Evolutionary conservation across 2,797 vertebrate genomes (phyloP).

Genomic region (Margarornis squamiger): DNA sequence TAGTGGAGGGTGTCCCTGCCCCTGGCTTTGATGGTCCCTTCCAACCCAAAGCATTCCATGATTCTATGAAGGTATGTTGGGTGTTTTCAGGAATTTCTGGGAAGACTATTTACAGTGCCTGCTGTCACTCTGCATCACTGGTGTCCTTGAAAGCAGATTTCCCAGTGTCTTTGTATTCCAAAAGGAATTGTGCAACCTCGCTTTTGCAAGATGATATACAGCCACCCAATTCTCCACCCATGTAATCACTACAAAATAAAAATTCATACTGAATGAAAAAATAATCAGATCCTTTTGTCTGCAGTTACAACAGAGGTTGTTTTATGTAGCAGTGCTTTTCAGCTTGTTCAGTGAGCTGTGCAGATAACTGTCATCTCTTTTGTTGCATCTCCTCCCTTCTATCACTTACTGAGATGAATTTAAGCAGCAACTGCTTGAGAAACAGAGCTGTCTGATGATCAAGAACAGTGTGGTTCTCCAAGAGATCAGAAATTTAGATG

Average conservation of each 20-base stretch:
- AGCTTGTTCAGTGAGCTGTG: neutral
- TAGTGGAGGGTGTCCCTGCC: neutral
- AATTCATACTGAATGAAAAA: neutral
- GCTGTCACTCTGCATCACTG: neutral
- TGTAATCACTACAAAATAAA: neutral
- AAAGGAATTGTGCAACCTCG: neutral
- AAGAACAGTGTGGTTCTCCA: neutral
- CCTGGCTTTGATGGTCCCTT: neutral
- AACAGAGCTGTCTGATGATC: constrained; percentile 7
- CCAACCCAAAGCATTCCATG: neutral
- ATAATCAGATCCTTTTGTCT: neutral
- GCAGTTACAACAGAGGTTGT: neutral
- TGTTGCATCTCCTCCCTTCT: accelerated
- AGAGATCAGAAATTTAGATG: neutral
- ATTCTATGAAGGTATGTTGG: neutral
- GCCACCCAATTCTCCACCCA: neutral
- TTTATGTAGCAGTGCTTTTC: neutral
- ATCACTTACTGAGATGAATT: neutral
- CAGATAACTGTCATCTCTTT: neutral
- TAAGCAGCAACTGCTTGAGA: neutral
- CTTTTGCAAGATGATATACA: neutral
- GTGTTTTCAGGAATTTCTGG: neutral
- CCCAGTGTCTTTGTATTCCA: neutral
- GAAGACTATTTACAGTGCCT: neutral
- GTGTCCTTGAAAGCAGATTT: neutral